A percentile compares a stretch with the other conserved stretches of the same genome.
phyloP scores from a whole-genome alignment of 2,888 invertebrate species.

The Eledona agricola region DNA sequence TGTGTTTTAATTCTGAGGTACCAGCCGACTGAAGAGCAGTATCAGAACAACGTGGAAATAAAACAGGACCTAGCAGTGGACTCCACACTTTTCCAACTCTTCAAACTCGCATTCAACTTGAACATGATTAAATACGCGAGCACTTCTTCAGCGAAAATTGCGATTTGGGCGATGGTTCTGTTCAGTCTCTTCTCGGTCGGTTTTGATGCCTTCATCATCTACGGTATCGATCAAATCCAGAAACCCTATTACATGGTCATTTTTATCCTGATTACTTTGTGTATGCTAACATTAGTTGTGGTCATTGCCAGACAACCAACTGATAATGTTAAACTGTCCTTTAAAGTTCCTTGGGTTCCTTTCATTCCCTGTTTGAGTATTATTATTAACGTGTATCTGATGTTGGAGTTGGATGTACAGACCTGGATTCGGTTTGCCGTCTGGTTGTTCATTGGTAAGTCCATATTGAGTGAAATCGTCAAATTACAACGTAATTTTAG shows the following conservation, averaged over 20 bases:
- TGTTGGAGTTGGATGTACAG: slow-evolving; percentile 84
- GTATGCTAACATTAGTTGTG: slow-evolving; percentile 66
- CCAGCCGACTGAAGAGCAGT: slow-evolving; percentile 42
- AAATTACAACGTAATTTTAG: slow-evolving; percentile 63
- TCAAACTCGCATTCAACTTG: slow-evolving; percentile 74
- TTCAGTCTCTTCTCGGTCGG: slow-evolving; percentile 68
- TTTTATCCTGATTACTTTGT: slow-evolving; percentile 62
- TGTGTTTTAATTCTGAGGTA: slow-evolving; percentile 88
- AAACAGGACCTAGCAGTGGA: slow-evolving; percentile 42
- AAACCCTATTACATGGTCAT: slow-evolving; percentile 58
- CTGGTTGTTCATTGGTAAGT: slow-evolving; percentile 83
- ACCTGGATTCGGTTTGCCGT: slow-evolving; percentile 90
- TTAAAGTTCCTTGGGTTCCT: slow-evolving; percentile 86
- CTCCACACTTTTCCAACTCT: slow-evolving; percentile 41
- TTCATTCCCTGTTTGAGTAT: slow-evolving; percentile 85
- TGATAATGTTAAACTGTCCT: slow-evolving; percentile 70
- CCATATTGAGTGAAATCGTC: slow-evolving; percentile 8
- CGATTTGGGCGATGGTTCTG: slow-evolving; percentile 68
- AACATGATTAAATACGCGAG: slow-evolving; percentile 75
- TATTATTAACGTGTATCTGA: slow-evolving; percentile 87
- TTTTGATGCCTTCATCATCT: slow-evolving; percentile 65
- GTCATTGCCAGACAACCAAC: slow-evolving; percentile 77
- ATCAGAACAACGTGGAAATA: slow-evolving; percentile 41
- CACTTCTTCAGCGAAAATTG: slow-evolving; percentile 70
- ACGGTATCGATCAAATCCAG: slow-evolving; percentile 53